phyloP scores from a whole-genome alignment of 2,888 invertebrate genomes.

The Thymelicus sylvestris region DNA sequence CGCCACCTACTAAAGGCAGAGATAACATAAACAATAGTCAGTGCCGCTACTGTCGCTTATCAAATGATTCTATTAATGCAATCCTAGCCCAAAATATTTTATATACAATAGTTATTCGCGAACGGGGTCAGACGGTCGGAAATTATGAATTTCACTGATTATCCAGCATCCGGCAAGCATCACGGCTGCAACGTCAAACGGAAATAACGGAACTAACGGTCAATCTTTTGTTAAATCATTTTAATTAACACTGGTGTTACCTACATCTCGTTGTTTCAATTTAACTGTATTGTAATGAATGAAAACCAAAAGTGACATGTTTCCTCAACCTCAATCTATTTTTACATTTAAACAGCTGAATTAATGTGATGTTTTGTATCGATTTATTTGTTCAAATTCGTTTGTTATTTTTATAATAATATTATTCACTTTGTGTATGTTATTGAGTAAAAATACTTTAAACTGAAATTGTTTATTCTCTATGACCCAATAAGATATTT shows the following conservation, averaged over 20 bases:
- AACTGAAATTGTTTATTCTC: too few relatives aligned
- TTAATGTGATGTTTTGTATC: background rate
- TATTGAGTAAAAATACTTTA: too few relatives aligned
- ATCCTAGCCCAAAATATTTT: background rate
- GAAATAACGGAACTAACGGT: constrained; percentile 50
- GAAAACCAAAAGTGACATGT: constrained; percentile 29
- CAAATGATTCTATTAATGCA: too few relatives aligned
- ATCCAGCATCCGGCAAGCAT: constrained; percentile 45
- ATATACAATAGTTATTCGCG: constrained; percentile 28
- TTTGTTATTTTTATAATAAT: too few relatives aligned
- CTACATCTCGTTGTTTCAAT: constrained; percentile 13
- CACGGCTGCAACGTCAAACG: constrained; percentile 46
- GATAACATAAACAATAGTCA: too few relatives aligned
- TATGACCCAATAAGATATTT: too few relatives aligned
- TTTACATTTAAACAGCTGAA: constrained; percentile 5
- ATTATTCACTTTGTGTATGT: too few relatives aligned
- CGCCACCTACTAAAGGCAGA: too few relatives aligned
- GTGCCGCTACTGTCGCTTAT: too few relatives aligned
- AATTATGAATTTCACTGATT: constrained; percentile 49
- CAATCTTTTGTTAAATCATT: constrained; percentile 49
- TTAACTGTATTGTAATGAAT: constrained; percentile 10
- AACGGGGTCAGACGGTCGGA: constrained; percentile 47
- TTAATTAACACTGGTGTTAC: constrained; percentile 38
- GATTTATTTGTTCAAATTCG: background rate
- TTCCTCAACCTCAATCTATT: constrained; percentile 16